Evolutionary conservation across 2,113 vertebrate genomes (phyloP), one percentile per base, ranked within the genome.

Genomic region (Syrrhaptes paradoxus): DNA sequence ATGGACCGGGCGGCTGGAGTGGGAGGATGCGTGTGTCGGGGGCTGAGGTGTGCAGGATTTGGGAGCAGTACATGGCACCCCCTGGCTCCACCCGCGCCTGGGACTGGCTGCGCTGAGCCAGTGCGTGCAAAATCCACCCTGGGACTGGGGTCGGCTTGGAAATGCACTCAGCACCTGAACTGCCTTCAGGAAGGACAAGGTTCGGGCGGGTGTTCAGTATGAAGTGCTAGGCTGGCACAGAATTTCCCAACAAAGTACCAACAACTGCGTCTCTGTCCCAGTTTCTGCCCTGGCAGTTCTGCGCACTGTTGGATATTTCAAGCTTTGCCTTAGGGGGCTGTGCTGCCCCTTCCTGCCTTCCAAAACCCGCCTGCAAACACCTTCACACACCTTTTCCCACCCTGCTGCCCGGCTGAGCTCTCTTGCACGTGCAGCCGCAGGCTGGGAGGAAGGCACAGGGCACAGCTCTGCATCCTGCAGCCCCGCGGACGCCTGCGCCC

Each of bases 401-500:
- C 25, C 25, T 4, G 10, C 78, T 25, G 43, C 94, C 86, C 58
- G 52, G 58, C 70, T 26, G 57, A 81, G 73, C 25, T 81, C 76
- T 73, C 36, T 36, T 43, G 7, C 68, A 21, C 0, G 36, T 13
- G 34, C 0, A 0, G 46, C 16, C 0, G 0, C 12, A 1, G 1
- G 0, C n/a, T 51, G 4, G 6, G 62, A 62, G 32, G 49, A 70
- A 49, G 46, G 43, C 11, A 5, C 18, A 2, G 5, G 18, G 46
- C 74, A 29, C 15, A 38, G 70, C 26, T 17, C 7, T 2, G 18
- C 34, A 9, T 38, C n/a, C 26, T 29, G 34, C 34, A 7, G 31
- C 13, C 31, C 29, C 5, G 7, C 41, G 19, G 48, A 10, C 0
- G 3, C 29, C 22, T 36, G 48, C 0, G 0, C 8, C 36, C n/a